Percentiles rank a stretch among this genome's conserved stretches.
Conservation (phyloP, 2,888 invertebrate genomes). For the Rhimphoctona megacephalus region DNA sequence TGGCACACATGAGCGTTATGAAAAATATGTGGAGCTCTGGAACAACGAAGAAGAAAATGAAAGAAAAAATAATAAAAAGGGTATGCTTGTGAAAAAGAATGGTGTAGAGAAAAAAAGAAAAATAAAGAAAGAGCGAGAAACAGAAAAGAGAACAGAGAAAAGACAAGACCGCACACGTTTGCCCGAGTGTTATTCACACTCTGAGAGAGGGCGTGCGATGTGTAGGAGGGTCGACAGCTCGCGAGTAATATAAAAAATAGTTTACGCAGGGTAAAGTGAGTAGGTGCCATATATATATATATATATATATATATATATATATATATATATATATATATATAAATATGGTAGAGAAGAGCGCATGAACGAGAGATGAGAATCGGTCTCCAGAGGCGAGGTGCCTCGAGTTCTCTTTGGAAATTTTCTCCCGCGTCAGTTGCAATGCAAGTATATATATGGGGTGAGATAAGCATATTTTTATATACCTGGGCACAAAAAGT, state of each 20-base stretch:
- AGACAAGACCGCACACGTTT: conserved; percentile 43
- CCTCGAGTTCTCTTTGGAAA: conserved; percentile 53
- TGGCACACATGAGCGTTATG: conserved; percentile 50
- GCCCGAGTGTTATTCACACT: conserved; percentile 55
- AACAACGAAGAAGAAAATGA: not conserved
- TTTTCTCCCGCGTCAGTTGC: conserved; percentile 26
- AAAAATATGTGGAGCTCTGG: conserved; percentile 45
- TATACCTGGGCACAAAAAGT: too few species aligned
- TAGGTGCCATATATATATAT: conserved; percentile 34
- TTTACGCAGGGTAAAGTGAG: conserved; percentile 57
- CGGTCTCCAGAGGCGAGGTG: conserved; percentile 55
- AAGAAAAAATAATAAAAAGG: not conserved
- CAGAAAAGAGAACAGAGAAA: conserved; percentile 15
- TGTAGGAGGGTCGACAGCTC: conserved; percentile 33
- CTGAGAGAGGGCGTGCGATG: conserved; percentile 15
- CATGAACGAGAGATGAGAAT: conserved; percentile 57
- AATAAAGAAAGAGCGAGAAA: not conserved
- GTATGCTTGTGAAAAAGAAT: not conserved
- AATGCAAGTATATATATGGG: conserved; percentile 8
- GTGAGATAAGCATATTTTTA: conserved; percentile 5
- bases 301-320: not conserved
- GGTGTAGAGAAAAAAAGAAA: not conserved
- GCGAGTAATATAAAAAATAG: conserved; percentile 61
- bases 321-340: not conserved
- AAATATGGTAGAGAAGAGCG: conserved; percentile 15